Conservation (phyloP, 2,113 vertebrate genomes). For the Anoura caudifer region DNA sequence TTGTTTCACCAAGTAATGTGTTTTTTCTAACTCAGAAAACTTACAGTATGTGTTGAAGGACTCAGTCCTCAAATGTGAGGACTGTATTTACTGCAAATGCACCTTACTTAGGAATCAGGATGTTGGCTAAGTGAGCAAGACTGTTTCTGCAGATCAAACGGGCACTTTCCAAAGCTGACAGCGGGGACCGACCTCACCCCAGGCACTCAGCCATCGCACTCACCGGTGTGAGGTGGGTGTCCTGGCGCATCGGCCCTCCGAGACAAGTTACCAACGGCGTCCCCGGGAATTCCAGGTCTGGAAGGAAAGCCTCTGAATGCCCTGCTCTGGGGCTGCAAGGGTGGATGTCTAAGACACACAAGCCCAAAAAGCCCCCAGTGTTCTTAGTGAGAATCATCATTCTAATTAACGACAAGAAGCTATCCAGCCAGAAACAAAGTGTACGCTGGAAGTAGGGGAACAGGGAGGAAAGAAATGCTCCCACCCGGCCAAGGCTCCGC, state of each 20-base stretch:
- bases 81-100: neutral
- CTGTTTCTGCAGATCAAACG: neutral
- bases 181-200: neutral
- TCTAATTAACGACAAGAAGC: neutral
- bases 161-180: neutral
- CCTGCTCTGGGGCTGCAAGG: neutral
- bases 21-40: conserved; percentile 9
- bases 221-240: neutral
- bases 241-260: neutral
- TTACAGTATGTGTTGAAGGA: neutral
- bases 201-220: neutral
- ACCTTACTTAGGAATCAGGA: neutral
- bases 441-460: accelerated
- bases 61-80: neutral
- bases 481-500: neutral
- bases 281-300: neutral
- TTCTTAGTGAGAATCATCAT: neutral
- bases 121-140: neutral
- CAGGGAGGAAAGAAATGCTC: neutral
- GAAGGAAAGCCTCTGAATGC: neutral
- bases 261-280: neutral
- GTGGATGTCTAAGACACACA: neutral
- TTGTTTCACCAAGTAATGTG: neutral
- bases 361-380: neutral
- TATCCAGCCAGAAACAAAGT: neutral